Percentiles rank a stretch among this genome's conserved stretches.
Evolutionary conservation across 30 jellyfish, hydroid and myxozoan species (phyloP).

Genomic region (Cassiopea xamachana): DNA sequence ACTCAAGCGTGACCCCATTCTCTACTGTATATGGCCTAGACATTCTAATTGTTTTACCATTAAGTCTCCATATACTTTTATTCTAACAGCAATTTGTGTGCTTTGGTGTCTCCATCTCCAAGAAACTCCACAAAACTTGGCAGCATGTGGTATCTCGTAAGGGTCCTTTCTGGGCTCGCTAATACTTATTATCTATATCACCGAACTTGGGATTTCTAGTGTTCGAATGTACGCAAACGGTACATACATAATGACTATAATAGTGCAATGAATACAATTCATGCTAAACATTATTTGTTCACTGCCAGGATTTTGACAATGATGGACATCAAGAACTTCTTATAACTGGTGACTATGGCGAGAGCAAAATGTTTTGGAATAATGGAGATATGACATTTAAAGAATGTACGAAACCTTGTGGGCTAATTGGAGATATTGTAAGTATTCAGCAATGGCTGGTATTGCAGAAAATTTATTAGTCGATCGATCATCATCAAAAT

Average conservation of each 20-base stretch:
- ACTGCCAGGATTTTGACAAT: constrained; percentile 84
- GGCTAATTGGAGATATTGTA: constrained; percentile 74
- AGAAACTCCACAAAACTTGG: neutral
- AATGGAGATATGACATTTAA: constrained; percentile 86
- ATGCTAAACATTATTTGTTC: too few species aligned
- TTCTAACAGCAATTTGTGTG: neutral
- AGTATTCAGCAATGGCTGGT: too few species aligned
- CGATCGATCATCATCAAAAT: too few species aligned
- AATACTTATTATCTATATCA: too few species aligned
- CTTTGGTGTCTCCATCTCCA: constrained; percentile 21
- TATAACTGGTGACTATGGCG: constrained; percentile 89
- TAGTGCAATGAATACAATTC: too few species aligned
- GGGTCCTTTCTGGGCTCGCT: too few species aligned
- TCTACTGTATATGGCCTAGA: neutral
- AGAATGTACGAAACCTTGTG: constrained; percentile 80
- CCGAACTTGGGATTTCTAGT: too few species aligned
- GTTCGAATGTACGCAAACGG: too few species aligned
- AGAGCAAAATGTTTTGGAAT: constrained; percentile 91
- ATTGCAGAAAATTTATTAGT: too few species aligned
- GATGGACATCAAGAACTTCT: constrained; percentile 93
- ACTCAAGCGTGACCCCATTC: neutral
- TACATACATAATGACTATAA: too few species aligned
- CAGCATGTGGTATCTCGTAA: too few species aligned
- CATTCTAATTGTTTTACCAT: neutral
- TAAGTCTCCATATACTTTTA: neutral